Evolutionary conservation across 2,888 invertebrate species (phyloP).

Genomic region (Lasioglossum leucozonium): DNA sequence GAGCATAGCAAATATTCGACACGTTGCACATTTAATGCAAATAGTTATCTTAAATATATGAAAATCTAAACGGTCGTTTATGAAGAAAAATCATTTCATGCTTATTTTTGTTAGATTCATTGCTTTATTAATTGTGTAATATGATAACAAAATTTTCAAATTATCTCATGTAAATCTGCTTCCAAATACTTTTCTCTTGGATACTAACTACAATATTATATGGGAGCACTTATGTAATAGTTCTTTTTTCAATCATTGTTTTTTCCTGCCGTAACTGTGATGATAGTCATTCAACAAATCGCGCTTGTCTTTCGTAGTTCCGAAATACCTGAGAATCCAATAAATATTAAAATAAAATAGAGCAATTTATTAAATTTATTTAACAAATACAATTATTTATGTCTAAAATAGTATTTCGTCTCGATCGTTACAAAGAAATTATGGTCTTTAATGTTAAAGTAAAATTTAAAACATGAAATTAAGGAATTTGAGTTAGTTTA

Average conservation of each 20-base stretch:
- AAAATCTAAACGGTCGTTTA: slow-evolving; percentile 27
- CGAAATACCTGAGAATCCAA: slow-evolving; percentile 44
- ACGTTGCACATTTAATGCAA: background rate
- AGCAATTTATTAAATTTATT: slow-evolving; percentile 55
- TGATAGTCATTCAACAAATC: slow-evolving; percentile 52
- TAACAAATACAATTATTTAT: slow-evolving; percentile 54
- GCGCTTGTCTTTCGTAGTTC: slow-evolving; percentile 37
- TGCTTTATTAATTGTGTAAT: slow-evolving; percentile 31
- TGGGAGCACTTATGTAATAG: slow-evolving; percentile 46
- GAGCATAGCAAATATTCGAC: slow-evolving; percentile 20
- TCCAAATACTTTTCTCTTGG: slow-evolving; percentile 27
- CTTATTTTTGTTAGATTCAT: slow-evolving; percentile 25
- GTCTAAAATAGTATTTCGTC: slow-evolving; percentile 38
- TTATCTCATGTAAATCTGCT: slow-evolving; percentile 29
- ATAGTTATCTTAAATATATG: slow-evolving; percentile 11
- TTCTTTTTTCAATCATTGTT: slow-evolving; percentile 41
- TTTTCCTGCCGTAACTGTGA: slow-evolving; percentile 59
- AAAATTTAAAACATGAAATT: slow-evolving; percentile 34
- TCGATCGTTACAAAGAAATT: slow-evolving; percentile 15
- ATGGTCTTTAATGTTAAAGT: slow-evolving; percentile 18
- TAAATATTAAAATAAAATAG: slow-evolving; percentile 34
- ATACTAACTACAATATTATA: slow-evolving; percentile 40
- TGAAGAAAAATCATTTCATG: slow-evolving; percentile 24
- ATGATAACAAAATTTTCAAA: background rate
- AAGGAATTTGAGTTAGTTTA: slow-evolving; percentile 31